Percentiles rank a stretch among this genome's conserved stretches.
Evolutionary conservation across 2,113 vertebrate genomes (phyloP).

Genomic region (Chauna torquata): DNA sequence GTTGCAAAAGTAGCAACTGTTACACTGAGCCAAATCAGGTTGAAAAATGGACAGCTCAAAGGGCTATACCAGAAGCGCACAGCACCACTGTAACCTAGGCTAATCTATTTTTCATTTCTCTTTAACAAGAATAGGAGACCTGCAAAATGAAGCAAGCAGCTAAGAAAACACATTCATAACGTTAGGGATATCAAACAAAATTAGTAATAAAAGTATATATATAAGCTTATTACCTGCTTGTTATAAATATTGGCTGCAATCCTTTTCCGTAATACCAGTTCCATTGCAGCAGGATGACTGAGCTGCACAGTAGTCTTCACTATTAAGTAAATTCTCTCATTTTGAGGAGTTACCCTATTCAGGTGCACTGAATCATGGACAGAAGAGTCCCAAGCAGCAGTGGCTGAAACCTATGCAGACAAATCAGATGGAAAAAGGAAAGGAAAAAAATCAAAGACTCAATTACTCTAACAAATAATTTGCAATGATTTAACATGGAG

Average conservation of each 20-base stretch:
- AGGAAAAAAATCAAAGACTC: background rate
- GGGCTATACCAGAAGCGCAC: background rate
- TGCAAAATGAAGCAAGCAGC: background rate
- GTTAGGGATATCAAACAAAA: background rate
- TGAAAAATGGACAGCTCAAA: background rate
- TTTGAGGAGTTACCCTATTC: conserved; percentile 90
- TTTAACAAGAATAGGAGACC: background rate
- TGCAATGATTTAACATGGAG: background rate
- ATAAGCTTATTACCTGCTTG: conserved; percentile 84
- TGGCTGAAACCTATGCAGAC: conserved; percentile 84
- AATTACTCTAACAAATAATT: background rate
- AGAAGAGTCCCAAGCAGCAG: conserved; percentile 96
- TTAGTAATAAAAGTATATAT: background rate
- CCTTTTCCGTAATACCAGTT: conserved; percentile 93
- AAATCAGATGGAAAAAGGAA: background rate
- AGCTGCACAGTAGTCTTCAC: conserved; percentile 95
- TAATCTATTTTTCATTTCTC: background rate
- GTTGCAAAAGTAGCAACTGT: background rate
- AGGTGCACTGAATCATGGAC: conserved; percentile 95
- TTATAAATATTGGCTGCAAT: conserved; percentile 97
- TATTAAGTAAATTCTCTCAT: conserved; percentile 94
- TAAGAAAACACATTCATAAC: background rate
- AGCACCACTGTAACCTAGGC: background rate
- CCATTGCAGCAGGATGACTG: conserved; percentile 95
- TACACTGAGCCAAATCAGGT: background rate